These are phyloP conservation scores for Arizona elegans DNA, from an alignment of 2,113 vertebrate species.

Conservation along the genomic window DNA sequence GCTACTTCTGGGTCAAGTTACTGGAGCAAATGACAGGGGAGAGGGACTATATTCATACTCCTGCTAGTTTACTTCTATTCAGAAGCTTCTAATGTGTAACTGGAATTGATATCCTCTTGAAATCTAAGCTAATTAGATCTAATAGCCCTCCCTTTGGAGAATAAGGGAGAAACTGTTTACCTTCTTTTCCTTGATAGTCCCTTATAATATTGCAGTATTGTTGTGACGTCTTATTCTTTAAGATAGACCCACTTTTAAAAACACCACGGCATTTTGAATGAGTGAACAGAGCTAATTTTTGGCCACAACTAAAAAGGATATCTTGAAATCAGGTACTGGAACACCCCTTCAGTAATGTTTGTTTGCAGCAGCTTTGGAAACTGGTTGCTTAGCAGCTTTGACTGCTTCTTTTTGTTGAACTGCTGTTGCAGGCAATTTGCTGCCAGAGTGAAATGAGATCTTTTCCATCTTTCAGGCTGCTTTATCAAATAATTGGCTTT, in stretches of 20 bases:
- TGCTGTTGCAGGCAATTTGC: not conserved
- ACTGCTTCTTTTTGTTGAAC: not conserved
- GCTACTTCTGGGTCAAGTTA: not conserved
- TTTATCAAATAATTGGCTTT: constrained; percentile 1
- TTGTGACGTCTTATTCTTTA: not conserved
- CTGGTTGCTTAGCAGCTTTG: constrained; percentile 12
- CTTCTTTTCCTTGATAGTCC: too few species aligned
- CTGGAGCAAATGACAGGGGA: not conserved
- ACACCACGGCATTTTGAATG: not conserved
- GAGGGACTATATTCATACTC: not conserved
- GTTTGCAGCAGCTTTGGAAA: constrained; percentile 4
- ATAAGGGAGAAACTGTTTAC: not conserved
- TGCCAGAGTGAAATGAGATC: constrained; percentile 13
- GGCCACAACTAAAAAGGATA: not conserved
- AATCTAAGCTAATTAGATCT: not conserved
- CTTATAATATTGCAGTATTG: not conserved
- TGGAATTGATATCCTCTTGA: not conserved
- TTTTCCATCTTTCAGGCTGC: not conserved
- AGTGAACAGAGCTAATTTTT: not conserved
- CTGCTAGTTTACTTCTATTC: too few species aligned
- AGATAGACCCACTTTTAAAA: not conserved
- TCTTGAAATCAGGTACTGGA: not conserved
- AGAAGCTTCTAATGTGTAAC: not conserved
- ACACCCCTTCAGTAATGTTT: not conserved
- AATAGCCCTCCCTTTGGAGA: not conserved